Evolutionary conservation across 2,113 vertebrate species (phyloP), one percentile per base, ranked within the genome.

Genomic region (Amphilophus citrinellus): DNA sequence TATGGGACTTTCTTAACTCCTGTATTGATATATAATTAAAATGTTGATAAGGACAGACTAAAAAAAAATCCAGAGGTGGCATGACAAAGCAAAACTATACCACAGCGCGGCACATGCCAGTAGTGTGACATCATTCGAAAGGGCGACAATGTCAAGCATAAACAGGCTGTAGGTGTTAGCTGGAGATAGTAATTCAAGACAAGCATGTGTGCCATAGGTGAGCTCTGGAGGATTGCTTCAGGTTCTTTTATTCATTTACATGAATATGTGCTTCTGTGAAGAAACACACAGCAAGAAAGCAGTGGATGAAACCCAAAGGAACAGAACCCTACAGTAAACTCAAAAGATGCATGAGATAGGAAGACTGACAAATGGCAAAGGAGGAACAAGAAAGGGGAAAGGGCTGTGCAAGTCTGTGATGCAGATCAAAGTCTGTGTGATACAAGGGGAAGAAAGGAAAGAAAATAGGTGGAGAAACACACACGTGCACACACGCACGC

Each of bases 341-440:
- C 75, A 81, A 61, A 80, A 80, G 80, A 84, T 89, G 47, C 30
- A 77, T 63, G 27, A 53, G 17, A 84, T 65, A 77, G 27, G 78
- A 86, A 87, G 75, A 84, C 44, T 80, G 76, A 58, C 32, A 24
- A 80, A 85, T 44, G 85, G 42, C 73, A 84, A 84, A 79, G 85
- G 73, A 86, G 53, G 76, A 89, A 83, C 71, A 91, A 85, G 80
- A 91, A 88, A 89, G 87, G 77, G 79, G 66, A 75, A 84, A 76
- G 68, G 75, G 87, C 78, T 88, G 90, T 82, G 84, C 61, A 80
- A 89, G 87, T 78, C 79, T 91, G 86, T 89, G 86, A 92, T 91
- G 87, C 84, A 88, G 94, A 95, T 95, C 93, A 95, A 93, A 96
- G 94, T 82, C 60, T 78, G 35, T 87, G 86, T 88, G 91, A 90